phyloP scores from a whole-genome alignment of 30 jellyfish, hydroid and myxozoan genomes.

The Haliclystus octoradiatus region DNA sequence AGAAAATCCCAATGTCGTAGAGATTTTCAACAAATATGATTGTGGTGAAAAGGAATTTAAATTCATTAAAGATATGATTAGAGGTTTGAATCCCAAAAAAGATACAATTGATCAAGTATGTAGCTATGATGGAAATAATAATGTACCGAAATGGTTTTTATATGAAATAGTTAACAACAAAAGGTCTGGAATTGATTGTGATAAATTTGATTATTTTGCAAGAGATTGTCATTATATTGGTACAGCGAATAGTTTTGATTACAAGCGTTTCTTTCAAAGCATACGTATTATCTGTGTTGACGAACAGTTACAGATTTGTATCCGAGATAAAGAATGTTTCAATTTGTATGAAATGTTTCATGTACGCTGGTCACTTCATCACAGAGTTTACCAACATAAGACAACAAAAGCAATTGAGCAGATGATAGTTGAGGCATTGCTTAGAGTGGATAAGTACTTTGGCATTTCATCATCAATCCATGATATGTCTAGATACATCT shows the following conservation, averaged over 20 bases:
- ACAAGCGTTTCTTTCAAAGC: slow-evolving; percentile 42
- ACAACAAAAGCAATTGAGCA: slow-evolving; percentile 52
- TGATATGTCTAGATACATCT: slow-evolving; percentile 33
- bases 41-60: slow-evolving; percentile 28
- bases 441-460: slow-evolving; percentile 30
- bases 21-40: slow-evolving; percentile 12
- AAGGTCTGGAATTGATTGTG: slow-evolving; percentile 65
- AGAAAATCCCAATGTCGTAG: slow-evolving; percentile 20
- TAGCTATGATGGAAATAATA: slow-evolving; percentile 6
- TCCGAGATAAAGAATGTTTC: slow-evolving; percentile 42
- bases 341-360: slow-evolving; percentile 64
- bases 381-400: slow-evolving; percentile 58
- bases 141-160: slow-evolving; percentile 39
- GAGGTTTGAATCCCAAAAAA: slow-evolving; percentile 39
- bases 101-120: slow-evolving; percentile 31
- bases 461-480: slow-evolving; percentile 22
- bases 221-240: slow-evolving; percentile 65
- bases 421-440: slow-evolving; percentile 56
- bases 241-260: slow-evolving; percentile 35
- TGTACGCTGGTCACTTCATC: slow-evolving; percentile 72
- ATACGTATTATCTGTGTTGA: slow-evolving; percentile 42
- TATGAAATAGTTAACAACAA: slow-evolving; percentile 61
- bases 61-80: slow-evolving; percentile 52
- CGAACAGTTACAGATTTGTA: slow-evolving; percentile 48
- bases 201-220: slow-evolving; percentile 60